Evolutionary conservation across 2,797 vertebrate genomes (phyloP), one percentile per base, ranked within the genome.

Genomic region (Pteronotus mesoamericanus): DNA sequence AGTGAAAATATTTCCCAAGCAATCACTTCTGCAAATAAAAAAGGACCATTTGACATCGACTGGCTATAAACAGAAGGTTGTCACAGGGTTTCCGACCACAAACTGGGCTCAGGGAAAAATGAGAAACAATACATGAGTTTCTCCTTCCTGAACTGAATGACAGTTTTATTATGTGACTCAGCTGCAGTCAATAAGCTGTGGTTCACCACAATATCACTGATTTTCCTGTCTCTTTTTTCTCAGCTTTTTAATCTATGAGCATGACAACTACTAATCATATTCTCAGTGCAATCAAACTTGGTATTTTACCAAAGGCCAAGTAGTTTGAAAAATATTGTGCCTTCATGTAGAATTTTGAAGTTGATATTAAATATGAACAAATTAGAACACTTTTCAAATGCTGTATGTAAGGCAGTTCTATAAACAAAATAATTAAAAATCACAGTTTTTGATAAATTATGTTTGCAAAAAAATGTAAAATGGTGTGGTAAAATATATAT

Each of bases 281-380:
- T 86, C 42, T 90, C 71, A 42, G 12, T 44, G 16, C 24, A 69
- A 61, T 90, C 80, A 93, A 93, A 72, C 18, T 84, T 89, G 77
- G n/a, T 79, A 80, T 94, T 93, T 94, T 94, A 94, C 51, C 55
- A 88, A 94, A 96, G 44, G 88, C n/a, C 71, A 95, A 71, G 55
- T 74, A 46, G 44, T 90, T 94, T 53, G 53, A 88, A 96, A 95
- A 53, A 75, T 55, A 78, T 32, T 75, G 29, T 71, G 16, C 15
- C 68, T 85, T 85, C 53, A 59, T 57, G 5, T 66, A 88, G 78
- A 92, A 83, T 88, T 94, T 91, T 86, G 9, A 96, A 69, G 64
- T 9, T 79, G 29, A 71, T 78, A 74, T 94, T 92, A 89, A 90
- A 88, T 64, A 86, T 66, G 37, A 87, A 78, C 57, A 34, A 84